A percentile compares a stretch with the other conserved stretches of the same genome.
These are phyloP conservation scores for Dallia pectoralis DNA, from an alignment of 2,797 vertebrate genomes.

Conservation along the genomic window DNA sequence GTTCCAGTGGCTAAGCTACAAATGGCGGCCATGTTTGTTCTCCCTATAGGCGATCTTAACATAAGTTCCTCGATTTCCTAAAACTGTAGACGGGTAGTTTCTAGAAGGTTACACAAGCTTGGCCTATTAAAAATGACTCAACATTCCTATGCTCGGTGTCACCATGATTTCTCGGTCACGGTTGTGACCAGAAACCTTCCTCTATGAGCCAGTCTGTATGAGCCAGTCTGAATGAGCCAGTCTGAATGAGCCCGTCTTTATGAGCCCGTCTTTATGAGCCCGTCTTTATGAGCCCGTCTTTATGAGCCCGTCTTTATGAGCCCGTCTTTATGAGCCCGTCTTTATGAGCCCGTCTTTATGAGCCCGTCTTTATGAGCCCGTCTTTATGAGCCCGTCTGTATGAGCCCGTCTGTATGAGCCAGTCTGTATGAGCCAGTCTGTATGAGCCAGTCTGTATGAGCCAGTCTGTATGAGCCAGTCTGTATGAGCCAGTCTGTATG, in stretches of 20 bases:
- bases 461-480: constrained; percentile 1
- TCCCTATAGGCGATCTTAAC: too few species aligned
- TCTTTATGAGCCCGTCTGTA: background rate
- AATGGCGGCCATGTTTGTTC: background rate
- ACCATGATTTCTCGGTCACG: background rate
- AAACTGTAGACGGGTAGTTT: too few species aligned
- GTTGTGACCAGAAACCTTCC: too few species aligned
- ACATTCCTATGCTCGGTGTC: background rate
- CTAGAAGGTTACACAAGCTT: background rate
- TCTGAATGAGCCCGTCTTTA: background rate
- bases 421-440: constrained; percentile 3
- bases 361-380: too few species aligned
- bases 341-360: constrained; percentile 1
- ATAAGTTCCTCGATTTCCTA: background rate
- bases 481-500: background rate
- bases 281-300: background rate
- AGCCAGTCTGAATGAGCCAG: background rate
- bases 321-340: background rate
- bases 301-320: background rate
- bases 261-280: background rate
- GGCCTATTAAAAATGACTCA: background rate
- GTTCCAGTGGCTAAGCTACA: background rate
- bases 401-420: too few species aligned
- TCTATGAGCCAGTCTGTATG: constrained; percentile 10
- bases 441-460: constrained; percentile 9